Evolutionary conservation across 2,113 vertebrate genomes (phyloP), one percentile per base, ranked within the genome.

Genomic region (Aegithalos caudatus): DNA sequence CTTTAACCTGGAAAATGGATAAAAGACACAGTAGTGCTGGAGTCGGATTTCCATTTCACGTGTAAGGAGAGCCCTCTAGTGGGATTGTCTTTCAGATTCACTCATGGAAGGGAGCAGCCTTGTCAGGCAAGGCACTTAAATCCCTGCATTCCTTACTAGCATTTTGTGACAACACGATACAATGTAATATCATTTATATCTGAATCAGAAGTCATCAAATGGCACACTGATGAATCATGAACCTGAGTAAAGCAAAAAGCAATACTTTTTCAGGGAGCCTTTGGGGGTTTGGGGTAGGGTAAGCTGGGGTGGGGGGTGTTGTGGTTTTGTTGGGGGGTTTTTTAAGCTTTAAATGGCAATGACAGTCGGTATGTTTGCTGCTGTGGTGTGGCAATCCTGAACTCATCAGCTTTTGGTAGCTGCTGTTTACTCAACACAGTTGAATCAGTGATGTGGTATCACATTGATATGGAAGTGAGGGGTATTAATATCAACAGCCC

Each of bases 61-160:
- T 88, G 97, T 69, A 86, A 67, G 80, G 95, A 95, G 93, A 89
- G 97, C 97, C 98, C 98, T 97, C 98, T 98, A 50, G 97, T 96
- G 98, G 97, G 96, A 65, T 10, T 22, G 17, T 9, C 56, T 51
- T 57, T 19, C 25, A 48, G 44, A 28, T 5, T 31, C 8, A 12
- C 15, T 56, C 13, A 0, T 1, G 22, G 25, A 14, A 44, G 29
- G 24, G 31, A 14, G 16, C 4, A 28, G 7, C 22, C 17, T 11
- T 7, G 22, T 7, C 35, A 4, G 5, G 4, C 14, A 22, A 28
- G 15, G 9, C 56, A 23, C 22, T 40, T 45, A 25, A 16, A 77
- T 8, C 33, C 38, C 17, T 7, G 12, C 37, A 40, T 38, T 40
- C 38, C 14, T 45, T 35, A 11, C 14, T 8, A 23, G n/a, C 25